Evolutionary conservation across 1,140 invertebrate species (phyloP), one percentile per base, ranked within the genome.

Genomic region (Riptortus pedestris): DNA sequence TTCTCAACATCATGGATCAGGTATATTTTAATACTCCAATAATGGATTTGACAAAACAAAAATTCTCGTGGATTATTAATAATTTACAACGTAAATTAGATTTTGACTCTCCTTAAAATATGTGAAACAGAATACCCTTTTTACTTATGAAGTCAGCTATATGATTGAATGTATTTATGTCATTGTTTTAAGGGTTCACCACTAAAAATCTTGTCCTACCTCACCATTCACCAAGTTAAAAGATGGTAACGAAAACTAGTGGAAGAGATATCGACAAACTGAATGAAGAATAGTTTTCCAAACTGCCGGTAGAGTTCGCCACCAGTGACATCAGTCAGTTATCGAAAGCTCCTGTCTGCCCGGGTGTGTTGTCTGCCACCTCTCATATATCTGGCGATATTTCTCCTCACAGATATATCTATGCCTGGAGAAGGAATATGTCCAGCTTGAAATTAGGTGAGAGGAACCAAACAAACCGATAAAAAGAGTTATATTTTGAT

Each of bases 401-500:
- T 38, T 38, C 31, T 38, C 31, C 14, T 14, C 31, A 38, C 31
- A 38, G 31, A 38, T 38, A 38, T 43, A 55, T 68, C 67, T 68
- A 68, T 68, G 67, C 62, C 28, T 66, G 58, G 47, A 43, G 9
- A 20, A 47, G 74, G 75, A 81, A 78, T 79, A 82, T 82, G 81
- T 81, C 80, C 74, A 82, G 79, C 75, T 76, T 82, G 76, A 82
- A 81, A 78, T 79, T 80, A 72, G 81, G 81, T 82, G 78, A 80
- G 79, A 38, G n/a, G 14, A 7, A 11, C 16, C 26, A 27, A 18
- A 3, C 27, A 27, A 29, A 9, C 2, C 2, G 4, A 31, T 47
- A 57, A 18, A 16, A 2, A 55, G 12, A 31, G 9, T 47, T 2
- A 28, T 64, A 28, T 27, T 33, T 12, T 33, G 28, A 33, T 58